These are phyloP conservation scores for Limenitis arthemis DNA, from an alignment of 2,888 invertebrate genomes.

Conservation along the genomic window DNA sequence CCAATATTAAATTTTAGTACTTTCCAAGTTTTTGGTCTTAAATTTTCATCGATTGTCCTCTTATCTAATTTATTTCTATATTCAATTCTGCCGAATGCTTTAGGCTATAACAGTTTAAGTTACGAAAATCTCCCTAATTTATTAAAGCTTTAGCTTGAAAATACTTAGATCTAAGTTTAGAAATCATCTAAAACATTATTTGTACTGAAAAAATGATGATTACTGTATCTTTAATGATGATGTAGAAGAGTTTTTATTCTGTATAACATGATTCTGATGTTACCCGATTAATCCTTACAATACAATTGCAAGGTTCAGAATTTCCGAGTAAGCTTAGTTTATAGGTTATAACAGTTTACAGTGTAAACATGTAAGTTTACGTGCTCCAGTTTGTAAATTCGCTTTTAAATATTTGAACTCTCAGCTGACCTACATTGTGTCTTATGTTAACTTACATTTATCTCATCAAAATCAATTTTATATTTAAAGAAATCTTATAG, in stretches of 20 bases:
- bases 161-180: too few relatives aligned
- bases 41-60: conserved; percentile 45
- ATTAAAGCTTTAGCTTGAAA: conserved; percentile 3
- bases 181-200: too few relatives aligned
- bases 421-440: conserved; percentile 8
- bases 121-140: conserved; percentile 19
- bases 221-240: too few relatives aligned
- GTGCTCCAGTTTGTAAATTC: conserved; percentile 4
- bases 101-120: conserved; percentile 44
- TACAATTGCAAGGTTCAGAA: conserved; percentile 3
- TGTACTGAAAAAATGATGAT: too few relatives aligned
- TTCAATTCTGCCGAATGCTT: conserved; percentile 41
- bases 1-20: conserved; percentile 63
- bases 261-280: not conserved
- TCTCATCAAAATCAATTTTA: not conserved
- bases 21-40: conserved; percentile 49
- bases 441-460: conserved; percentile 7
- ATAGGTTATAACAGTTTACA: conserved; percentile 11
- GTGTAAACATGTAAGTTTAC: conserved; percentile 7
- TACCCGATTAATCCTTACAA: not conserved
- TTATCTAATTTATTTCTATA: conserved; percentile 48
- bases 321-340: conserved; percentile 4
- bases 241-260: not conserved
- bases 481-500: too few relatives aligned
- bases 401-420: conserved; percentile 13